Evolutionary conservation across 2,113 vertebrate species (phyloP).

Genomic region (Elaphurus davidianus): DNA sequence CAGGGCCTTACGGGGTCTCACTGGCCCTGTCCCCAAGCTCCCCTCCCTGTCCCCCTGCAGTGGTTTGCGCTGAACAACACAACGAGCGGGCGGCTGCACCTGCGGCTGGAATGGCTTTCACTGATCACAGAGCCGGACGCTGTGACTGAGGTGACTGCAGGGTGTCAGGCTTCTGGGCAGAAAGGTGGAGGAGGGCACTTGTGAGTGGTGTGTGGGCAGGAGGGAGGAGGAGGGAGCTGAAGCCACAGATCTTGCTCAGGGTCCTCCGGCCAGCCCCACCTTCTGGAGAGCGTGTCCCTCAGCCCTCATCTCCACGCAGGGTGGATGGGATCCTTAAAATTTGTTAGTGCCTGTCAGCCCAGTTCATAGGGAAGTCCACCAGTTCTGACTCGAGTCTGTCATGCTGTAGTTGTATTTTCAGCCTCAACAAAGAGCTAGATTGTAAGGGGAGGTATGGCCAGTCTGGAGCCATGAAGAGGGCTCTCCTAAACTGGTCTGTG

Average conservation of each 20-base stretch:
- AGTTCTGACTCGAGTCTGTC: not conserved
- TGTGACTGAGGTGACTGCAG: conserved; percentile 77
- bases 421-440: not conserved
- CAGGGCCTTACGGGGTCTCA: not conserved
- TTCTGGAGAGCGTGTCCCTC: not conserved
- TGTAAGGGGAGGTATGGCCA: not conserved
- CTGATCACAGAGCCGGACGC: conserved; percentile 82
- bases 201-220: not conserved
- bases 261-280: not conserved
- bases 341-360: not conserved
- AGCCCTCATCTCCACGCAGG: not conserved
- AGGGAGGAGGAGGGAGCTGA: not conserved
- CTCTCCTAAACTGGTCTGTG: not conserved
- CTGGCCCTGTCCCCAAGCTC: not conserved
- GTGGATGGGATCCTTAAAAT: not conserved
- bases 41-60: conserved; percentile 71
- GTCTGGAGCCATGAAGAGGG: not conserved
- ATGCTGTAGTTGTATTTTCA: not conserved
- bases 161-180: not conserved
- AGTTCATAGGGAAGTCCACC: not conserved
- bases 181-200: not conserved
- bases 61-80: conserved; percentile 91
- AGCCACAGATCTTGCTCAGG: not conserved
- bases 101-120: conserved; percentile 94
- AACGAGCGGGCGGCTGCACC: conserved; percentile 85